A percentile compares a stretch with the other conserved stretches of the same genome.
phyloP scores from a whole-genome alignment of 1,140 invertebrate species.

The Eciton burchellii region DNA sequence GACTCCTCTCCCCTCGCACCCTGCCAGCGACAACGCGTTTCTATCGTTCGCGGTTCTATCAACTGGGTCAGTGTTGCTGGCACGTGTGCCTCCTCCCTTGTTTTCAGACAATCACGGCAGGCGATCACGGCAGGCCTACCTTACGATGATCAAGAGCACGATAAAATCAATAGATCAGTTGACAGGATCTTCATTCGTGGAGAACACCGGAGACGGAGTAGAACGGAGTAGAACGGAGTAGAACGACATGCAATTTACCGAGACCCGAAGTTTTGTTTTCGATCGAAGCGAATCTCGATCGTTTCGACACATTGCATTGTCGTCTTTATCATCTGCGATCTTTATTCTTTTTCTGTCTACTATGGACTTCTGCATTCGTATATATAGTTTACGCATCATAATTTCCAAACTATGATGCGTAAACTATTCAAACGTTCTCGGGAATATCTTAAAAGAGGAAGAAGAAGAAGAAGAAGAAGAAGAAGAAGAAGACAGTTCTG shows the following conservation, averaged over 20 bases:
- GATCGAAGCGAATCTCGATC: too few species aligned
- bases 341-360: too few species aligned
- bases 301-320: too few species aligned
- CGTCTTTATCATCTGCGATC: too few species aligned
- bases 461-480: conserved; percentile 19
- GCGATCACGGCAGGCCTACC: conserved; percentile 9
- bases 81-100: conserved; percentile 24
- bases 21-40: conserved; percentile 17
- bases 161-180: background rate
- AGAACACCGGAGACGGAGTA: too few species aligned
- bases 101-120: background rate
- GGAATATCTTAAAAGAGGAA: background rate
- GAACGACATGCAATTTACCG: too few species aligned
- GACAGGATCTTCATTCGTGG: background rate
- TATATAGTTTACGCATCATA: too few species aligned
- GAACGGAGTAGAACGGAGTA: too few species aligned
- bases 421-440: too few species aligned
- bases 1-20: conserved; percentile 6
- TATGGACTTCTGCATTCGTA: too few species aligned
- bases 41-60: conserved; percentile 54
- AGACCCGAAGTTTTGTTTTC: too few species aligned
- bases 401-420: too few species aligned
- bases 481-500: background rate
- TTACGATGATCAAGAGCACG: background rate
- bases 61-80: conserved; percentile 50